These are phyloP conservation scores for Cercopithecus mona DNA, from an alignment of 2,113 vertebrate species.

Conservation along the genomic window DNA sequence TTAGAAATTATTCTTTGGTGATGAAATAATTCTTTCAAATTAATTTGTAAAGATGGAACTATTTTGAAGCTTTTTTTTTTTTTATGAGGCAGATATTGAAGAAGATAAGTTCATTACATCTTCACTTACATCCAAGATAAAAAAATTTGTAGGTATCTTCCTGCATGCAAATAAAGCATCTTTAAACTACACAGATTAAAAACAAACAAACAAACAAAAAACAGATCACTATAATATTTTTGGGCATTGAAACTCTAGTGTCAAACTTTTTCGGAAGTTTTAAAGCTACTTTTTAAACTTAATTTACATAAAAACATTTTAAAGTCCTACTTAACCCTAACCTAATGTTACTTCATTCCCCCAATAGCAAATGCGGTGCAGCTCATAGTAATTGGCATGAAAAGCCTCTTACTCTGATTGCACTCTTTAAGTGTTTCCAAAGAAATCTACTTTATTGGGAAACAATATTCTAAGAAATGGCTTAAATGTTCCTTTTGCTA, in stretches of 20 bases:
- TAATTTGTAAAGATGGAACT: background rate
- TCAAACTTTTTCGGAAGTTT: conserved; percentile 55
- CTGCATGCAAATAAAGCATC: background rate
- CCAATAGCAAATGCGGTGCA: conserved; percentile 54
- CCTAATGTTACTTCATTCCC: conserved; percentile 66
- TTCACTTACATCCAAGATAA: background rate
- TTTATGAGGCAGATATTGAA: background rate
- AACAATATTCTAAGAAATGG: conserved; percentile 51
- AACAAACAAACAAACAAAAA: background rate
- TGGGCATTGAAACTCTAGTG: background rate
- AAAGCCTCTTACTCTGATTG: conserved; percentile 62
- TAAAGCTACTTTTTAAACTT: conserved; percentile 51
- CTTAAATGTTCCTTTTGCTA: conserved; percentile 54
- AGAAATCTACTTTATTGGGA: conserved; percentile 64
- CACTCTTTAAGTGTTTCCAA: conserved; percentile 61
- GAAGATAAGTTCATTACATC: background rate
- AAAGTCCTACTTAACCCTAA: conserved; percentile 62
- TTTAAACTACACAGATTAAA: background rate
- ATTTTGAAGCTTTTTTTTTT: background rate
- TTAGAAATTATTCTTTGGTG: background rate
- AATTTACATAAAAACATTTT: conserved; percentile 63
- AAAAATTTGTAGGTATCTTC: background rate
- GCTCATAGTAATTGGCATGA: conserved; percentile 54
- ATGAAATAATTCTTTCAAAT: background rate
- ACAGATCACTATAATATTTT: background rate